These are phyloP conservation scores for Agriopis aurantiaria DNA, from an alignment of 2,888 invertebrate species.

Conservation along the genomic window DNA sequence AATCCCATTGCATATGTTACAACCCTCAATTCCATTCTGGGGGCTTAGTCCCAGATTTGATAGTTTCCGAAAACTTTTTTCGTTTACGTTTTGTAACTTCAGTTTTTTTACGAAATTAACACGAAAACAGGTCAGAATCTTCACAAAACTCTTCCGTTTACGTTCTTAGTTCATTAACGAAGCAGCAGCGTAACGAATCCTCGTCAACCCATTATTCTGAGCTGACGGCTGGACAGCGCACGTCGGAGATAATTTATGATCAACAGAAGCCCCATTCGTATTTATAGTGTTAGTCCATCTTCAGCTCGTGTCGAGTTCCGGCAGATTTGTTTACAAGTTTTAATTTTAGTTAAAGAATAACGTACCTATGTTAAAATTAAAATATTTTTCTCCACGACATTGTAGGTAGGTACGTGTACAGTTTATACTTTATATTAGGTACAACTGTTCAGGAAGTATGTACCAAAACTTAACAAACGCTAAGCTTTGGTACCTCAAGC, in stretches of 20 bases:
- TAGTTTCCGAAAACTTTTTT: too few species aligned
- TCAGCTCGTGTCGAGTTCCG: conserved; percentile 3
- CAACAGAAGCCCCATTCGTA: conserved; percentile 3
- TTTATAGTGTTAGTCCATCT: conserved; percentile 5
- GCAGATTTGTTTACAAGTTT: conserved; percentile 8
- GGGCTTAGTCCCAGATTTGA: too few species aligned
- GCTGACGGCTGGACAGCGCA: conserved; percentile 5
- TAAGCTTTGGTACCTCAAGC: too few species aligned
- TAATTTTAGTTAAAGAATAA: background rate
- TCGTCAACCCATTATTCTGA: conserved; percentile 11
- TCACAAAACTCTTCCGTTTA: background rate
- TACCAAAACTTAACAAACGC: too few species aligned
- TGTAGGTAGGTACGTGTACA: background rate
- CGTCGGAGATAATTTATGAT: conserved; percentile 6
- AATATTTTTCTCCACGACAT: background rate
- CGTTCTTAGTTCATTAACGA: conserved; percentile 4
- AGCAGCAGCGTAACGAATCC: conserved; percentile 4
- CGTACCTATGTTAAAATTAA: background rate
- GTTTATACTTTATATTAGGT: too few species aligned
- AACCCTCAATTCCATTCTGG: too few species aligned
- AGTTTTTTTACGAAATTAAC: too few species aligned
- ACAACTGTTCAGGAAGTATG: too few species aligned
- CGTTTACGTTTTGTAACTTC: too few species aligned
- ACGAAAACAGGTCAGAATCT: too few species aligned
- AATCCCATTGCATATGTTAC: too few species aligned